Conservation (phyloP, 2,113 vertebrate species). For the Podocnemis expansa region DNA sequence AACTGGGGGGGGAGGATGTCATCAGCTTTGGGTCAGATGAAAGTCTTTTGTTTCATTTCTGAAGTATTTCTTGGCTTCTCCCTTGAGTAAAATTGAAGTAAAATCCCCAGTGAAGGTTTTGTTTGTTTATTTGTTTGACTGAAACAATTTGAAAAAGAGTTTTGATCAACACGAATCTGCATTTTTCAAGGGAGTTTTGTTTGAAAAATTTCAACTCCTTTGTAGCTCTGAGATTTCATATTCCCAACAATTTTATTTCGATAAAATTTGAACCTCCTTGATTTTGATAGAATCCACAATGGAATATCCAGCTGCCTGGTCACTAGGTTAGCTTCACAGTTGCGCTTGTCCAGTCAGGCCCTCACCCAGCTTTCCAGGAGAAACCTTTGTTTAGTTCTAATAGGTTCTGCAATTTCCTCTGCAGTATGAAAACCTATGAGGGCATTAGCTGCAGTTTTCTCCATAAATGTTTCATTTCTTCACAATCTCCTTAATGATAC, state of each 20-base stretch:
- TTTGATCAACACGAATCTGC: not conserved
- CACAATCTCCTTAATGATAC: not conserved
- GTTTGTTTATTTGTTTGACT: not conserved
- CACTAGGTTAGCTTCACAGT: not conserved
- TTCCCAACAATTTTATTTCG: not conserved
- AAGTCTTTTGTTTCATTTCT: not conserved
- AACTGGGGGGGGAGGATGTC: no score
- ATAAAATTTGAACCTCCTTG: not conserved
- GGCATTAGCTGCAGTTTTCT: not conserved
- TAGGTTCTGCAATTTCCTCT: not conserved
- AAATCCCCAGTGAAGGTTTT: not conserved
- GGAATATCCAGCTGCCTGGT: no score
- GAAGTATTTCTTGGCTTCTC: not conserved
- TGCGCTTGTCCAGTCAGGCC: not conserved
- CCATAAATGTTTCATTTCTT: not conserved
- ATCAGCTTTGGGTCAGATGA: no score
- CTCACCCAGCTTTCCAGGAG: no score
- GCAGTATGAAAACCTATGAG: not conserved
- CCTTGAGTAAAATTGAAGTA: no score
- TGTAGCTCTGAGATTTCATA: not conserved
- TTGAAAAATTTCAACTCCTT: not conserved
- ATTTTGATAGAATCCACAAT: not conserved
- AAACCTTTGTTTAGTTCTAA: not conserved
- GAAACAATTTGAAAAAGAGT: not conserved
- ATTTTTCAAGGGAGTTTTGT: not conserved